Conservation (phyloP, 2,888 invertebrate species). For the Drosophila atroscutellata region DNA sequence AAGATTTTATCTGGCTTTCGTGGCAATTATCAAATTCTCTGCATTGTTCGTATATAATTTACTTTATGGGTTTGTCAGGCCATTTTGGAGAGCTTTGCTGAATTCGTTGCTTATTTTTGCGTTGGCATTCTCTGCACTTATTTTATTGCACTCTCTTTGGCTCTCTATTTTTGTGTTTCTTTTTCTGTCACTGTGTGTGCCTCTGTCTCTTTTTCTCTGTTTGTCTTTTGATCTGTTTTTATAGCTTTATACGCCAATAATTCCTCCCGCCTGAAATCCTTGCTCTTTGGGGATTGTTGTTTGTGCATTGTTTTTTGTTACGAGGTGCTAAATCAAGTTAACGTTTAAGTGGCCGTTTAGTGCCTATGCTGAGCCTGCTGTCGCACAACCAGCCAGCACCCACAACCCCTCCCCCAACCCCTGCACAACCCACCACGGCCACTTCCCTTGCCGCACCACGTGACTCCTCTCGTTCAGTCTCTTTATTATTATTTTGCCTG, state of each 20-base stretch:
- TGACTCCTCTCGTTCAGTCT: background rate
- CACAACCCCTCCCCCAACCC: background rate
- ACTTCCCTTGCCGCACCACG: background rate
- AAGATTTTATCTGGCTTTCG: slow-evolving; percentile 6
- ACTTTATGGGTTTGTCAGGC: slow-evolving; percentile 48
- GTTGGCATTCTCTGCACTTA: background rate
- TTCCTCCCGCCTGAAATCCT: slow-evolving; percentile 34
- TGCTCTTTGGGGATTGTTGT: slow-evolving; percentile 36
- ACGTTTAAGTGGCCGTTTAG: slow-evolving; percentile 80
- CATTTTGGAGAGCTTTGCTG: slow-evolving; percentile 36
- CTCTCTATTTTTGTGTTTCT: background rate
- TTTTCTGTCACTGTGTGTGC: background rate
- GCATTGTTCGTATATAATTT: slow-evolving; percentile 41
- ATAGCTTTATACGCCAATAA: slow-evolving; percentile 46
- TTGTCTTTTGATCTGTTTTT: slow-evolving; percentile 62
- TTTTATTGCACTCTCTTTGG: slow-evolving; percentile 47
- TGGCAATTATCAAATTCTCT: slow-evolving; percentile 63
- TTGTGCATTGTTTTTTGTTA: slow-evolving; percentile 49
- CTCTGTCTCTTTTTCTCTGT: slow-evolving; percentile 12
- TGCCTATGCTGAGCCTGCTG: slow-evolving; percentile 57
- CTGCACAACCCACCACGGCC: background rate
- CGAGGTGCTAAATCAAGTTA: slow-evolving; percentile 80
- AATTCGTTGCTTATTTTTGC: slow-evolving; percentile 46
- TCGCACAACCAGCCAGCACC: background rate
- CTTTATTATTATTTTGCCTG: slow-evolving; percentile 71